Base-by-base conservation (phyloP, 2,888 invertebrate genomes). In the Sturmia bella region DNA sequence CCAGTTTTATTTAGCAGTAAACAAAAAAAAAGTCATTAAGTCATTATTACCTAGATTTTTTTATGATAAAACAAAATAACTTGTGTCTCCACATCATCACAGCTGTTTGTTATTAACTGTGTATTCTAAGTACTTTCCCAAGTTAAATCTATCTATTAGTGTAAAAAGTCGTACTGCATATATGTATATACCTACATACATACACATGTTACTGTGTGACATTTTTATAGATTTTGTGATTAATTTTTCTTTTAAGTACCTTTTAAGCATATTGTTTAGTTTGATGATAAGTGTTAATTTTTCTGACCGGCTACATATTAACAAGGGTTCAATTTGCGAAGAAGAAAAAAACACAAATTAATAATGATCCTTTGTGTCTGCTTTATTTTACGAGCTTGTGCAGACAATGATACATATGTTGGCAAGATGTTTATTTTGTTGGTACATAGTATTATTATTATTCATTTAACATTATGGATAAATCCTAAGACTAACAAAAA, bases 201-300 rank as follows among this genome's bases (percentile, higher is more conserved):
- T 21, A 17, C 17, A 12, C 21, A 50, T 50, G 12, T 41, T 5
- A 50, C 9, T 37, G 41, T 66, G 50, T 45, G 50, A 64, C 50
- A 50, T 50, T 68, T 73, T 11, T 48, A 50, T n/a, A 56, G 48
- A 69, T 74, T 56, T 63, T 74, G 13, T 63, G 50, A 43, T 79
- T 63, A 74, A 39, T 66, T 21, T 37, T 12, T n/a, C 1, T 50
- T 39, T 15, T 3, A 66, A 72, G 52, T 43, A 57, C 39, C 63
- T 54, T 43, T 68, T 52, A 69, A 63, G 54, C 19, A 41, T 37
- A 56, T 63, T 63, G 56, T 57, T 45, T 39, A 19, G 48, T 75
- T 17, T 59, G 24, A 0, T 19, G 66, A 59, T 66, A 66, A 66
- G 66, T 75, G 48, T 27, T 74, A 32, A 56, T 66, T n/a, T 66